These are phyloP conservation scores for Acanthacorydalis orientalis DNA, from an alignment of 2,888 invertebrate species.

Conservation along the genomic window DNA sequence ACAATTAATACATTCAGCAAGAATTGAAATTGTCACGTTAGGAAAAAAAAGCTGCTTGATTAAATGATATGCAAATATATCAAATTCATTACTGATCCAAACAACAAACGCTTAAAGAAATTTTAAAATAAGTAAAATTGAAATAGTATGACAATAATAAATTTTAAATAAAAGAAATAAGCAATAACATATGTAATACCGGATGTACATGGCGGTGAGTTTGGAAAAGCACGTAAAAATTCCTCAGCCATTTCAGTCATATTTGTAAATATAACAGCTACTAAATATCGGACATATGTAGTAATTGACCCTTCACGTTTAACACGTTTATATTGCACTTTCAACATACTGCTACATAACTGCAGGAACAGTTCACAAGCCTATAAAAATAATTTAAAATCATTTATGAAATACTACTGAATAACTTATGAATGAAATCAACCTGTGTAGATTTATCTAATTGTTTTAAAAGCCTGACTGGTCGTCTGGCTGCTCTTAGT, in stretches of 20 bases:
- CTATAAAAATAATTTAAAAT: constrained; percentile 24
- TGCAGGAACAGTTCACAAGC: constrained; percentile 70
- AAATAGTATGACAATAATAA: no score
- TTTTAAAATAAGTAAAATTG: neutral
- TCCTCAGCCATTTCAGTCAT: constrained; percentile 43
- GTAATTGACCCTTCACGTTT: constrained; percentile 65
- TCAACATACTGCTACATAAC: constrained; percentile 65
- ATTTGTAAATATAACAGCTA: constrained; percentile 70
- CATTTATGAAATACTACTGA: neutral
- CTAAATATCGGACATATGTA: constrained; percentile 63
- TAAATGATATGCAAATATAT: constrained; percentile 62
- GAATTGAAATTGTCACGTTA: constrained; percentile 65
- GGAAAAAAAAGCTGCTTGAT: constrained; percentile 81
- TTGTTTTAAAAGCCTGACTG: constrained; percentile 68
- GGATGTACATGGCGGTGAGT: constrained; percentile 54
- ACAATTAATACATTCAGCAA: constrained; percentile 73
- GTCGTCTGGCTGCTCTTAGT: constrained; percentile 65
- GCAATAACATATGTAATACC: constrained; percentile 26
- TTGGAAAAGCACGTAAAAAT: constrained; percentile 66
- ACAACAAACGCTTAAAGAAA: constrained; percentile 55
- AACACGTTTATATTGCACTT: constrained; percentile 64
- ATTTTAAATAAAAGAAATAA: constrained; percentile 2
- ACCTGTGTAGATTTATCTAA: constrained; percentile 49
- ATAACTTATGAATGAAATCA: constrained; percentile 1
- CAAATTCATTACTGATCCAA: constrained; percentile 77